Evolutionary conservation across 37 sponge, comb jelly and placozoan species (phyloP).

Genomic region (Aphrocallistes beatrix): DNA sequence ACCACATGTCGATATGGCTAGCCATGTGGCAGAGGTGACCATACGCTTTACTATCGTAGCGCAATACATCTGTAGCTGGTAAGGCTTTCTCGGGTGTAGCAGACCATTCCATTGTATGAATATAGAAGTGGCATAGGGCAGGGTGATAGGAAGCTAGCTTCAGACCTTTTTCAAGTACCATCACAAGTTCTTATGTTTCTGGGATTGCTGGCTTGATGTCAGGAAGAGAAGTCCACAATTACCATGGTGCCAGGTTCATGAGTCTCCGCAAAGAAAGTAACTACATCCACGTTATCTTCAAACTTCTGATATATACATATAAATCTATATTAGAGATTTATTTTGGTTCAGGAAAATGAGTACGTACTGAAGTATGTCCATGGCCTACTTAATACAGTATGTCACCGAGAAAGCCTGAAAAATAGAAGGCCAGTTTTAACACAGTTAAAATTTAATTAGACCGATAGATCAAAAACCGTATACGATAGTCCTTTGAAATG

Average conservation of each 20-base stretch:
- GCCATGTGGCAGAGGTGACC: slow-evolving; percentile 56
- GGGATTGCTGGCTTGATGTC: slow-evolving; percentile 32
- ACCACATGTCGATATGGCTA: slow-evolving; percentile 54
- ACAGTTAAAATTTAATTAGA: no score
- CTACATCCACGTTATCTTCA: slow-evolving; percentile 36
- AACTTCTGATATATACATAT: slow-evolving; percentile 42
- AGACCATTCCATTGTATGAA: slow-evolving; percentile 58
- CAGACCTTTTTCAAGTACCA: slow-evolving; percentile 36
- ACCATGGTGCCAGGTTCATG: slow-evolving; percentile 56
- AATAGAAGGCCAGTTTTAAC: no score
- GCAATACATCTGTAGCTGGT: slow-evolving; percentile 34
- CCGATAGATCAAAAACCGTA: no score
- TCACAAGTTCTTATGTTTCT: slow-evolving; percentile 41
- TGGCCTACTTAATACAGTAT: no score
- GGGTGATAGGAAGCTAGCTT: slow-evolving; percentile 35
- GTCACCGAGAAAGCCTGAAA: no score
- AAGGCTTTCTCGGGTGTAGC: slow-evolving; percentile 48
- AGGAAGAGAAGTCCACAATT: slow-evolving; percentile 35
- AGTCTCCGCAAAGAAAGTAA: slow-evolving; percentile 54
- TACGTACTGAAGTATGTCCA: no score
- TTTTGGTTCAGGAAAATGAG: no score
- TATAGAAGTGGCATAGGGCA: slow-evolving; percentile 48
- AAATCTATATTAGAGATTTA: no score
- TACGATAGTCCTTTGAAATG: no score
- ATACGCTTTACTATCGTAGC: slow-evolving; percentile 21